These are phyloP conservation scores for Hydrochoerus hydrochaeris DNA, from an alignment of 2,113 vertebrate species.

Conservation along the genomic window DNA sequence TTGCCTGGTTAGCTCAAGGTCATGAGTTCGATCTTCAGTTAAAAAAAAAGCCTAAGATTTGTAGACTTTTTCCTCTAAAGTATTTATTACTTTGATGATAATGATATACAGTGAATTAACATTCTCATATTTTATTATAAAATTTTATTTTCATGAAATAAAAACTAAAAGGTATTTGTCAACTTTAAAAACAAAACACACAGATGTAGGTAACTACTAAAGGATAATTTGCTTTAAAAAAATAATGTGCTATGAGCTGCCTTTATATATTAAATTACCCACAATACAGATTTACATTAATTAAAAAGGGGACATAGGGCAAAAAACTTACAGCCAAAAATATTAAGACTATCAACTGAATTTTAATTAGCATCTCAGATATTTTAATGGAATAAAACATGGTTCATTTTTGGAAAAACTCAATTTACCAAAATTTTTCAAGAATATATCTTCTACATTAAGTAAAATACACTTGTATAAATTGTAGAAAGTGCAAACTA, in stretches of 20 bases:
- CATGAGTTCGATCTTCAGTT: too few species aligned
- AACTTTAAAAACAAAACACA: conserved; percentile 41
- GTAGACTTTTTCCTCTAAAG: not conserved
- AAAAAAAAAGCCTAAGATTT: not conserved
- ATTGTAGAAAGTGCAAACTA: conserved; percentile 46
- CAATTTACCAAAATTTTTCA: conserved; percentile 38
- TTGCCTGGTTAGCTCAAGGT: too few species aligned
- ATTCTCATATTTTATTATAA: not conserved
- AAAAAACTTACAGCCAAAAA: conserved; percentile 48
- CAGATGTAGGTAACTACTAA: conserved; percentile 34
- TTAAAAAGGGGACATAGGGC: not conserved
- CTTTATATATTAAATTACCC: conserved; percentile 18
- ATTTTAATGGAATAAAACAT: conserved; percentile 35
- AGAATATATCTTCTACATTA: conserved; percentile 29
- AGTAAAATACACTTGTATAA: conserved; percentile 23
- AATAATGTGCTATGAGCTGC: not conserved
- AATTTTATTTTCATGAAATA: not conserved
- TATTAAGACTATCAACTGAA: not conserved
- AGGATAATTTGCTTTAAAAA: not conserved
- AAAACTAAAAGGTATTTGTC: not conserved
- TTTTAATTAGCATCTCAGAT: conserved; percentile 43
- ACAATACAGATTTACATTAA: not conserved
- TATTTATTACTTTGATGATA: not conserved
- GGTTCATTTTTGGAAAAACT: conserved; percentile 40
- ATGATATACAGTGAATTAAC: not conserved